A percentile compares a stretch with the other conserved stretches of the same genome.
These are phyloP conservation scores for Salarias fasciatus DNA, from an alignment of 2,797 vertebrate genomes.

Conservation along the genomic window DNA sequence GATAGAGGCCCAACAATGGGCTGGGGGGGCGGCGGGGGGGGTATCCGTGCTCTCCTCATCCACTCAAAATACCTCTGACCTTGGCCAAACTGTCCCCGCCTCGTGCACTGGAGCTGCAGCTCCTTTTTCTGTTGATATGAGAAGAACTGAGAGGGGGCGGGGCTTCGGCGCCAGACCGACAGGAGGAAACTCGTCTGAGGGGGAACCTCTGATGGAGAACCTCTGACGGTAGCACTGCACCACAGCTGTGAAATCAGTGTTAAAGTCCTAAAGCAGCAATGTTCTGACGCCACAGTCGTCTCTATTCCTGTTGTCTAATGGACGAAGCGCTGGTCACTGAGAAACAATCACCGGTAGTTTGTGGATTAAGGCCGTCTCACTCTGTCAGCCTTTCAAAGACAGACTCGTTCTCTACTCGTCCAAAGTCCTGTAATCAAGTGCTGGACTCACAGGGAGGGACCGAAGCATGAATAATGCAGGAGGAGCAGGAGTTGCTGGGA, in stretches of 20 bases:
- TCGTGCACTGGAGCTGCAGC: slow-evolving; percentile 61
- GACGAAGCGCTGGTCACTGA: slow-evolving; percentile 1
- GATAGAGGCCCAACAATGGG: slow-evolving; percentile 85
- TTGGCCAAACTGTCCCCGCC: slow-evolving; percentile 87
- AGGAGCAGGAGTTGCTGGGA: slow-evolving; percentile 2
- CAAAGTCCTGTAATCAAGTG: slow-evolving; percentile 26
- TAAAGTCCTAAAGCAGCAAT: slow-evolving; percentile 4
- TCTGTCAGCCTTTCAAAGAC: slow-evolving; percentile 4
- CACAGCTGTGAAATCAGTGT: neutral
- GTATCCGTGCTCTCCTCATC: slow-evolving; percentile 57
- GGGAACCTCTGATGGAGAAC: too few species aligned
- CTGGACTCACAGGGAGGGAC: slow-evolving; percentile 13
- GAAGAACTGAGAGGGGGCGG: too few species aligned
- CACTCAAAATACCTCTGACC: slow-evolving; percentile 84
- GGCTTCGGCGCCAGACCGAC: too few species aligned
- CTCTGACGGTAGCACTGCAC: too few species aligned
- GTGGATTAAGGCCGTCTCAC: slow-evolving; percentile 13
- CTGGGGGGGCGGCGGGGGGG: slow-evolving; percentile 70
- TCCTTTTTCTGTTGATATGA: neutral
- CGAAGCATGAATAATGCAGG: slow-evolving; percentile 40
- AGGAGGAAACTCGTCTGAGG: too few species aligned
- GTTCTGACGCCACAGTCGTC: neutral
- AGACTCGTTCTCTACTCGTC: slow-evolving; percentile 1
- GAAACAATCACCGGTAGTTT: slow-evolving; percentile 22
- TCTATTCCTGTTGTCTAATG: slow-evolving; percentile 1